A percentile compares a stretch with the other conserved stretches of the same genome.
phyloP scores from a whole-genome alignment of 2,888 invertebrate genomes.

The Melolontha melolontha region DNA sequence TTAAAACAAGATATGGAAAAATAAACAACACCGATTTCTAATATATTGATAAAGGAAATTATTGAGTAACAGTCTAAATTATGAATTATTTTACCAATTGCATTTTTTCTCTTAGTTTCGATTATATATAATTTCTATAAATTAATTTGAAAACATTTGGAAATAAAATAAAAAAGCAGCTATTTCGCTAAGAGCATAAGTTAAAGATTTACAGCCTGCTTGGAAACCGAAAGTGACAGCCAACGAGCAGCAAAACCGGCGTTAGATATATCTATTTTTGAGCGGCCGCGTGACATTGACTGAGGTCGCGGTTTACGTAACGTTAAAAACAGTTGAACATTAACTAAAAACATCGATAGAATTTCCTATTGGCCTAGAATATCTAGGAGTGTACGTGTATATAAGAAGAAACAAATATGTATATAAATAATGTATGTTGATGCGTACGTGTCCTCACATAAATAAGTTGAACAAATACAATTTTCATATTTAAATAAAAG shows the following conservation, averaged over 20 bases:
- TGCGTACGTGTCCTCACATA: background rate
- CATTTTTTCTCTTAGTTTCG: too few relatives aligned
- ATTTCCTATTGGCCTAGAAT: slow-evolving; percentile 26
- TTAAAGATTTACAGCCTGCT: background rate
- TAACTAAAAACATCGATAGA: slow-evolving; percentile 29
- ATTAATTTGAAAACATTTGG: too few relatives aligned
- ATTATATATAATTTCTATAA: too few relatives aligned
- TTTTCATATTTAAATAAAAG: background rate
- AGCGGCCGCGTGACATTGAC: slow-evolving; percentile 60
- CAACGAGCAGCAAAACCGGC: background rate
- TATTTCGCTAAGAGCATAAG: too few relatives aligned
- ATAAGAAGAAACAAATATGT: background rate
- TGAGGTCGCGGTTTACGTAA: slow-evolving; percentile 65
- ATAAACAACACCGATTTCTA: too few relatives aligned
- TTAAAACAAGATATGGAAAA: too few relatives aligned
- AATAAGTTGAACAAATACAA: background rate
- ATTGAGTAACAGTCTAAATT: too few relatives aligned
- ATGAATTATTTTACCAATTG: too few relatives aligned
- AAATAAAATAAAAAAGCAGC: too few relatives aligned
- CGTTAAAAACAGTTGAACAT: slow-evolving; percentile 32
- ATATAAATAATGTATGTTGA: background rate
- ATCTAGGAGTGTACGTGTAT: too few relatives aligned
- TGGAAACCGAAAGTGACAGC: slow-evolving; percentile 35
- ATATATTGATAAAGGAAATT: too few relatives aligned
- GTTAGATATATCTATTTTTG: slow-evolving; percentile 47